Percentiles rank a stretch among this genome's conserved stretches.
phyloP scores from a whole-genome alignment of 64 coral and sea anemone genomes.

The Stichodactyla helianthus region DNA sequence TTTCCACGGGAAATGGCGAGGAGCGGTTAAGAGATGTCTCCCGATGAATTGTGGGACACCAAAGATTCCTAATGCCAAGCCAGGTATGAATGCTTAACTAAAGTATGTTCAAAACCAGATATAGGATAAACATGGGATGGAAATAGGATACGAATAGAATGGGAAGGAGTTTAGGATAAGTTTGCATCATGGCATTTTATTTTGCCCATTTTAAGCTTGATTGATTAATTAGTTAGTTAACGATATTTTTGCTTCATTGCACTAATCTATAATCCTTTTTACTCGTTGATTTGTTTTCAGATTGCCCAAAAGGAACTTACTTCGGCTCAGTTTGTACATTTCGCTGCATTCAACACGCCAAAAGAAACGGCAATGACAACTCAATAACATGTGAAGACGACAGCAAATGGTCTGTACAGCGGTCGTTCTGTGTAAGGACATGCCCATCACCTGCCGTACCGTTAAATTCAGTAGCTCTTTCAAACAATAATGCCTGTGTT shows the following conservation, averaged over 20 bases:
- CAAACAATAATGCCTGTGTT: background rate
- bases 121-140: background rate
- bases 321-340: constrained; percentile 76
- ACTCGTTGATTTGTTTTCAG: constrained; percentile 26
- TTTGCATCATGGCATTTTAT: no score
- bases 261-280: background rate
- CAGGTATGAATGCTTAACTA: constrained; percentile 29
- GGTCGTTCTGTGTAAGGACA: constrained; percentile 66
- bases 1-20: constrained; percentile 57
- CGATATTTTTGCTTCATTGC: background rate
- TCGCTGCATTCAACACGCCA: constrained; percentile 46
- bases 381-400: constrained; percentile 85
- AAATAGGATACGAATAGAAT: background rate
- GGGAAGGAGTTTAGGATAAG: no score
- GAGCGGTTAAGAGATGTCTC: constrained; percentile 33
- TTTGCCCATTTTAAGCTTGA: no score
- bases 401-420: constrained; percentile 75
- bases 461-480: background rate
- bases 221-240: no score
- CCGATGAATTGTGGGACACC: constrained; percentile 81
- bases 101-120: no score
- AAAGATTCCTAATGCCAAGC: constrained; percentile 68
- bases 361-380: constrained; percentile 45
- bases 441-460: constrained; percentile 50
- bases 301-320: constrained; percentile 66